Percentiles rank a stretch among this genome's conserved stretches.
phyloP scores from a whole-genome alignment of 2,888 invertebrate genomes.

The Protodeltote pygarga region DNA sequence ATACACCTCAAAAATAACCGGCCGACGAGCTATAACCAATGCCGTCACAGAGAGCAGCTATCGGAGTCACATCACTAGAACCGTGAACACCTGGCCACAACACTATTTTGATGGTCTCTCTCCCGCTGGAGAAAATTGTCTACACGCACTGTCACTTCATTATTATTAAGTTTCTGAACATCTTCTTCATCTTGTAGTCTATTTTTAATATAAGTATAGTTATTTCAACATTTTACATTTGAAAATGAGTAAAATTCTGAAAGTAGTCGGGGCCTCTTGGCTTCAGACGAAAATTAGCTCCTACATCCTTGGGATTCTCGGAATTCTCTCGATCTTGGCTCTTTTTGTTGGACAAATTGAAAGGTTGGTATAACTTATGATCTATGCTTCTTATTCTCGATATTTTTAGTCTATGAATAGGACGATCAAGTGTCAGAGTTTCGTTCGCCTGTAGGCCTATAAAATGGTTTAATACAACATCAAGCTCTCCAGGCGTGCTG shows the following conservation, averaged over 20 bases:
- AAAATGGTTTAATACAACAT: no score
- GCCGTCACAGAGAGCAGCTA: constrained; percentile 64
- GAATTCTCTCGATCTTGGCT: constrained; percentile 89
- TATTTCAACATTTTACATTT: constrained; percentile 35
- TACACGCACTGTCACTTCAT: constrained; percentile 86
- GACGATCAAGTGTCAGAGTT: no score
- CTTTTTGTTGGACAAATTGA: constrained; percentile 90
- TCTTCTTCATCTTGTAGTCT: constrained; percentile 83
- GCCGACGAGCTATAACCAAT: constrained; percentile 65
- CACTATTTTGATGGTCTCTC: constrained; percentile 81
- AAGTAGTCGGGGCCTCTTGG: constrained; percentile 93
- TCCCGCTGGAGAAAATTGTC: constrained; percentile 75
- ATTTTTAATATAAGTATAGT: constrained; percentile 50
- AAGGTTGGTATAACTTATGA: constrained; percentile 84
- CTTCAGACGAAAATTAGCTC: constrained; percentile 91
- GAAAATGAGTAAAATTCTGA: constrained; percentile 88
- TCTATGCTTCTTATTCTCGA: no score
- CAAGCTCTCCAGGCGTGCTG: no score
- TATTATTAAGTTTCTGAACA: constrained; percentile 85
- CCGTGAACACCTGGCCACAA: constrained; percentile 66
- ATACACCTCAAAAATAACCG: constrained; percentile 60
- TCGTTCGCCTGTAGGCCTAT: no score
- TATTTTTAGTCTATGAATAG: no score
- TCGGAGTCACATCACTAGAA: constrained; percentile 60
- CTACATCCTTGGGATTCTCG: constrained; percentile 90